Conservation (phyloP, 2,888 invertebrate genomes). For the Lasioglossum calceatum region DNA sequence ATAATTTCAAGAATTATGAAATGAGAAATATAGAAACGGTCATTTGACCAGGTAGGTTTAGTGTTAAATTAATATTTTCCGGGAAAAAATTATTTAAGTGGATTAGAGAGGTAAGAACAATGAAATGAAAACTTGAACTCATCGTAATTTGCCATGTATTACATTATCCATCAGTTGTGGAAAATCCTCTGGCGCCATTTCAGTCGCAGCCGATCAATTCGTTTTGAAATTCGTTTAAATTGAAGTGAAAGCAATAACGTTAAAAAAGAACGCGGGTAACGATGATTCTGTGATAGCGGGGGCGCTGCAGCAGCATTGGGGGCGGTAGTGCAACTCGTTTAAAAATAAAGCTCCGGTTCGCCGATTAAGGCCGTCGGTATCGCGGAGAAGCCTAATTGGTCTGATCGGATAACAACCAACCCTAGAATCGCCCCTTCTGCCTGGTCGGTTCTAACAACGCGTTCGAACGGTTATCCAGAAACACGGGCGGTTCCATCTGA, state of each 20-base stretch:
- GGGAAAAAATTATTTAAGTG: neutral
- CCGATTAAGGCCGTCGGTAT: neutral
- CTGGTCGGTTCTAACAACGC: conserved; percentile 26
- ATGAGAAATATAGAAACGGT: too few species aligned
- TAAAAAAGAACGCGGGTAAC: neutral
- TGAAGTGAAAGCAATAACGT: neutral
- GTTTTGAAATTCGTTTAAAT: neutral
- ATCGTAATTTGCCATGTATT: too few species aligned
- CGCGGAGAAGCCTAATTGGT: conserved; percentile 19
- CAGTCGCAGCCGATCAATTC: neutral
- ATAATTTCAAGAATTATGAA: too few species aligned
- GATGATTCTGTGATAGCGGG: neutral
- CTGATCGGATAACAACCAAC: conserved; percentile 39
- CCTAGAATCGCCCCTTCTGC: conserved; percentile 25
- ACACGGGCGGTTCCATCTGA: conserved; percentile 43
- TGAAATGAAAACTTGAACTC: neutral
- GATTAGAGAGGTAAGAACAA: neutral
- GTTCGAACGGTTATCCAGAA: conserved; percentile 51
- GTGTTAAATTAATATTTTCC: too few species aligned
- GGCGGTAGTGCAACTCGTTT: neutral
- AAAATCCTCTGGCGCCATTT: neutral
- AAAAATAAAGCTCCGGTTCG: neutral
- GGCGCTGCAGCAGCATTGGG: neutral
- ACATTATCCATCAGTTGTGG: neutral
- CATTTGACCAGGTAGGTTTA: too few species aligned